Evolutionary conservation across 2,113 vertebrate species (phyloP).

Genomic region (Nansenia antarctica): DNA sequence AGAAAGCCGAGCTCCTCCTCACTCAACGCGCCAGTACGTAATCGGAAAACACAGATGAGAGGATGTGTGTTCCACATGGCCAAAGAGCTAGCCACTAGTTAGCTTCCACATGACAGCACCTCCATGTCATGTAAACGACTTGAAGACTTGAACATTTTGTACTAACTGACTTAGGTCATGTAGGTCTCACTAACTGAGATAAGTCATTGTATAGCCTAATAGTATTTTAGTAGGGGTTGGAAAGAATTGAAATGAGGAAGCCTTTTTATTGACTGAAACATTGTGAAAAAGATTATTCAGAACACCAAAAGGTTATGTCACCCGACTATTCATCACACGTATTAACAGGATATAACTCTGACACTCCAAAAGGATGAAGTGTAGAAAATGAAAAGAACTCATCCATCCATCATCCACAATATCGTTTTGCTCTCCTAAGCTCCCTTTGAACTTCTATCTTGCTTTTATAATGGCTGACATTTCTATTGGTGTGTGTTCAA

Average conservation of each 20-base stretch:
- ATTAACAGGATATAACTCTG: not conserved
- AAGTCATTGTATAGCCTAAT: too few species aligned
- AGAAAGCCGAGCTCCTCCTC: constrained; percentile 29
- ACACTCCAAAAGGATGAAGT: not conserved
- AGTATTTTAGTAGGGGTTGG: too few species aligned
- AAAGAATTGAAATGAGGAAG: too few species aligned
- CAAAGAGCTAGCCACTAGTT: not conserved
- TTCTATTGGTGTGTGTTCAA: constrained; percentile 17
- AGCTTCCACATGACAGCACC: not conserved
- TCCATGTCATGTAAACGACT: too few species aligned
- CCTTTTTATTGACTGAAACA: not conserved
- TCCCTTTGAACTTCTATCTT: constrained; percentile 23
- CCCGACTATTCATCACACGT: too few species aligned
- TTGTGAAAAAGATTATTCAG: not conserved
- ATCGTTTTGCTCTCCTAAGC: constrained; percentile 10
- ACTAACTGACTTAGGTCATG: not conserved
- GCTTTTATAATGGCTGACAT: constrained; percentile 45
- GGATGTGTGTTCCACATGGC: constrained; percentile 27
- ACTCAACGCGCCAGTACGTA: constrained; percentile 27
- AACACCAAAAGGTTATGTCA: not conserved
- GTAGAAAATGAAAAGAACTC: not conserved
- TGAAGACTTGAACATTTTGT: not conserved
- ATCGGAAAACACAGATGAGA: constrained; percentile 44
- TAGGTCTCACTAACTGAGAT: not conserved
- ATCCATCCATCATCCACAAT: constrained; percentile 28